phyloP scores from a whole-genome alignment of 1,140 invertebrate genomes.

The Dendroctonus valens region DNA sequence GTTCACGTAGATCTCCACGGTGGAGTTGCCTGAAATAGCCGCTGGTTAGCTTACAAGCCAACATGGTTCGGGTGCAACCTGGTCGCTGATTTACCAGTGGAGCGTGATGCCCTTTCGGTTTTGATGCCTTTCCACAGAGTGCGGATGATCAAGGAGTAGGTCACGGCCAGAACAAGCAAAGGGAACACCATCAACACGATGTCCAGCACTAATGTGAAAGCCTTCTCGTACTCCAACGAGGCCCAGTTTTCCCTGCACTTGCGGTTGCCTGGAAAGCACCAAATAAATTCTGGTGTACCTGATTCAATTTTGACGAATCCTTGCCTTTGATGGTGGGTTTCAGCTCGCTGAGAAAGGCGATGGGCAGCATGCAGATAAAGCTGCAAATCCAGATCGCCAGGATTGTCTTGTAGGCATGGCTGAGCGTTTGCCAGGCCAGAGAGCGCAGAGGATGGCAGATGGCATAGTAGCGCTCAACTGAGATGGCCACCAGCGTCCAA shows the following conservation, averaged over 20 bases:
- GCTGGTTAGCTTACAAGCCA: neutral
- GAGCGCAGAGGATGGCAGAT: slow-evolving; percentile 67
- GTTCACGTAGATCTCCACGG: slow-evolving; percentile 43
- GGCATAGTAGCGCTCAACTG: slow-evolving; percentile 68
- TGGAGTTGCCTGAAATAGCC: slow-evolving; percentile 35
- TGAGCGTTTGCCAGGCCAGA: slow-evolving; percentile 64
- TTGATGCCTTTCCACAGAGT: slow-evolving; percentile 46
- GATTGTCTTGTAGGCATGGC: slow-evolving; percentile 63
- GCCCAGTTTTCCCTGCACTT: slow-evolving; percentile 78
- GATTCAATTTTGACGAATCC: too few relatives aligned
- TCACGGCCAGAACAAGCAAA: slow-evolving; percentile 71
- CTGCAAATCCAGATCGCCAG: slow-evolving; percentile 56
- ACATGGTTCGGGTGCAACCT: neutral
- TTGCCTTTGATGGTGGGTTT: slow-evolving; percentile 59
- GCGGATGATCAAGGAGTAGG: slow-evolving; percentile 59
- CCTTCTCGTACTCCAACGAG: slow-evolving; percentile 60
- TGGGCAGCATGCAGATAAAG: slow-evolving; percentile 60
- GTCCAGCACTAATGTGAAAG: slow-evolving; percentile 75
- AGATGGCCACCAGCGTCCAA: slow-evolving; percentile 69
- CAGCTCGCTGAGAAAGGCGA: slow-evolving; percentile 63
- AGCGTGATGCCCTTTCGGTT: slow-evolving; percentile 34
- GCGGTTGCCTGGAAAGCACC: slow-evolving; percentile 46
- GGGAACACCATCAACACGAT: slow-evolving; percentile 71
- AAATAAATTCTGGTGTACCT: neutral
- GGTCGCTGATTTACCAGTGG: slow-evolving; percentile 9